Percentiles rank a stretch among this genome's conserved stretches.
Conservation (phyloP, 2,113 vertebrate genomes). For the Poeciliopsis turrubarensis region DNA sequence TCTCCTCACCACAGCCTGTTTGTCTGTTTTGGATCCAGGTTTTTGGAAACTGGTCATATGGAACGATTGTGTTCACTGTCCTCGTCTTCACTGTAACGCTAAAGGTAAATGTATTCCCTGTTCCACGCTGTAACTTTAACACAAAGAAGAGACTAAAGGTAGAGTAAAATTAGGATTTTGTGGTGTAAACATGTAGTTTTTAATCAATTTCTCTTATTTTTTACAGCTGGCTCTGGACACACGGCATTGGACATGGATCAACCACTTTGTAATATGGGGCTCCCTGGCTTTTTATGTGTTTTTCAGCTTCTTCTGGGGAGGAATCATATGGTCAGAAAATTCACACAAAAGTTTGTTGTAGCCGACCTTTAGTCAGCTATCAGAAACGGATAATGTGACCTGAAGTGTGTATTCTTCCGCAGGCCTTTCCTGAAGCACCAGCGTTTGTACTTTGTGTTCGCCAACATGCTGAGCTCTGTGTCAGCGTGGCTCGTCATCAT, state of each 20-base stretch:
- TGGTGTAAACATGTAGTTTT: neutral
- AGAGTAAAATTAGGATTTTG: neutral
- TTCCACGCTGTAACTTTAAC: neutral
- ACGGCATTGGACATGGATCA: slow-evolving; percentile 97
- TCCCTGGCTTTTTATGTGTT: slow-evolving; percentile 96
- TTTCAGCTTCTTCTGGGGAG: slow-evolving; percentile 99
- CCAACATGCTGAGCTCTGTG: slow-evolving; percentile 93
- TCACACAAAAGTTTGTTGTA: neutral
- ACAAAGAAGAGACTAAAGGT: neutral
- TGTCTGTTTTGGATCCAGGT: slow-evolving; percentile 81
- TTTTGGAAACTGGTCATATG: slow-evolving; percentile 96
- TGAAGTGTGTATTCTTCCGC: slow-evolving; percentile 45
- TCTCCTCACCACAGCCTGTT: neutral
- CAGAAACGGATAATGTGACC: slow-evolving; percentile 1
- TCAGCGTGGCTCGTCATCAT: slow-evolving; percentile 94
- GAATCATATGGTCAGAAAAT: slow-evolving; percentile 91
- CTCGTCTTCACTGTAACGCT: slow-evolving; percentile 97
- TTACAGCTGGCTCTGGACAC: slow-evolving; percentile 93
- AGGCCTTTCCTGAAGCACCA: slow-evolving; percentile 97
- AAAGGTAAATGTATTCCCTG: slow-evolving; percentile 82
- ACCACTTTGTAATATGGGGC: slow-evolving; percentile 99
- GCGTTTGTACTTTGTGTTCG: slow-evolving; percentile 96
- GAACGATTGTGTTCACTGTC: slow-evolving; percentile 94
- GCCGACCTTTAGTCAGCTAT: neutral
- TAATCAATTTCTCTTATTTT: slow-evolving; percentile 10